These are phyloP conservation scores for Riparia riparia DNA, from an alignment of 2,113 vertebrate species.

Conservation along the genomic window DNA sequence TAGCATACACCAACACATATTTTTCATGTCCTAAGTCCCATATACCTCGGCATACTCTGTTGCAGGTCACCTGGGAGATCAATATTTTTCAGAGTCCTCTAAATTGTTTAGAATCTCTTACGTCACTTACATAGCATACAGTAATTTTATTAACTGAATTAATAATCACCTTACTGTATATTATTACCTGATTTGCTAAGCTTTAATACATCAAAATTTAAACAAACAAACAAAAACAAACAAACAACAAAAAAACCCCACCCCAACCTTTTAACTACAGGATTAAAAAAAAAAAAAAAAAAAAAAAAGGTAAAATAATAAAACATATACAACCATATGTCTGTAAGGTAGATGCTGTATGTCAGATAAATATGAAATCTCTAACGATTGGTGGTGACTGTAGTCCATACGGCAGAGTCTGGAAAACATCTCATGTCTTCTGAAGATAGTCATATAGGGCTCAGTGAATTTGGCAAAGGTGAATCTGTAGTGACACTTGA, in stretches of 20 bases:
- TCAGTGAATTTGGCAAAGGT: not conserved
- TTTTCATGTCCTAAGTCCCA: not conserved
- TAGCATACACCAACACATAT: accelerated
- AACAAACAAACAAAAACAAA: too few relatives aligned
- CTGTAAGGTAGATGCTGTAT: not conserved
- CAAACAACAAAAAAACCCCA: too few relatives aligned
- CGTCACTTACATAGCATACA: accelerated
- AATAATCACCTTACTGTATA: not conserved
- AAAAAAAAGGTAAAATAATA: not conserved
- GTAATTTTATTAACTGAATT: not conserved
- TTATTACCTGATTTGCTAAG: not conserved
- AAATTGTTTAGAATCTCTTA: not conserved
- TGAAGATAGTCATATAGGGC: not conserved
- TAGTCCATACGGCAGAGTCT: not conserved
- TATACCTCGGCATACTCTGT: not conserved
- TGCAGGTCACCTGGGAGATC: not conserved
- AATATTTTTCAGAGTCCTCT: not conserved
- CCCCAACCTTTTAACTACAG: not conserved
- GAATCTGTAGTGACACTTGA: not conserved
- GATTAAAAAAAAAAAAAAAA: not conserved
- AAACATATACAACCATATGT: not conserved
- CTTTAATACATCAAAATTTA: not conserved
- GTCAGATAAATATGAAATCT: not conserved
- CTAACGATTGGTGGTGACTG: not conserved
- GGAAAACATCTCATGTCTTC: not conserved